Evolutionary conservation across 2,888 invertebrate genomes (phyloP).

Genomic region (Branchinecta sandiegonensis): DNA sequence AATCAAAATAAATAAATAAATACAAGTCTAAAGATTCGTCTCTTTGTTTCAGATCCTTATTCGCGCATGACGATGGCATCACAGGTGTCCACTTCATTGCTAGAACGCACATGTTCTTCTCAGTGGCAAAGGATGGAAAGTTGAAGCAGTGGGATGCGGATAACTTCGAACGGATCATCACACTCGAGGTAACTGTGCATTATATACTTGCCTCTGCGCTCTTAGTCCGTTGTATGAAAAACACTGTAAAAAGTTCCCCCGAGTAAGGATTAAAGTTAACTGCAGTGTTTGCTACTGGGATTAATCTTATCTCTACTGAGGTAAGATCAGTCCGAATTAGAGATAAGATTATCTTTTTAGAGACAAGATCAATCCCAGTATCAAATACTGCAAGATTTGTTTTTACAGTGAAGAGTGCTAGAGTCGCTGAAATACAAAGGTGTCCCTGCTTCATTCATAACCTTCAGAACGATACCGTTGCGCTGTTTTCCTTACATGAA

Average conservation of each 20-base stretch:
- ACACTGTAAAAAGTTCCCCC: no score
- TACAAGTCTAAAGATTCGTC: constrained; percentile 55
- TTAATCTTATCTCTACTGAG: no score
- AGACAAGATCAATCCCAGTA: no score
- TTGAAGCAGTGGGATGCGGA: constrained; percentile 97
- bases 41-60: constrained; percentile 88
- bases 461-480: no score
- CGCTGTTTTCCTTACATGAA: no score
- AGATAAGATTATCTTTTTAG: no score
- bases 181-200: constrained; percentile 49
- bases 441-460: no score
- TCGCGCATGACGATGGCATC: constrained; percentile 91
- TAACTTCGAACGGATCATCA: constrained; percentile 74
- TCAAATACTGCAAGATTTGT: neutral
- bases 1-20: no score
- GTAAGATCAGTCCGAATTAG: no score
- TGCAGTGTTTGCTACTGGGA: no score
- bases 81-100: constrained; percentile 77
- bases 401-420: neutral
- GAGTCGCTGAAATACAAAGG: no score
- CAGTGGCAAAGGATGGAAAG: constrained; percentile 80
- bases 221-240: neutral
- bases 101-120: constrained; percentile 81
- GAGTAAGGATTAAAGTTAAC: no score
- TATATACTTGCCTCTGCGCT: constrained; percentile 20